Evolutionary conservation across 2,113 vertebrate genomes (phyloP), one percentile per base, ranked within the genome.

Genomic region (Trachemys scripta): DNA sequence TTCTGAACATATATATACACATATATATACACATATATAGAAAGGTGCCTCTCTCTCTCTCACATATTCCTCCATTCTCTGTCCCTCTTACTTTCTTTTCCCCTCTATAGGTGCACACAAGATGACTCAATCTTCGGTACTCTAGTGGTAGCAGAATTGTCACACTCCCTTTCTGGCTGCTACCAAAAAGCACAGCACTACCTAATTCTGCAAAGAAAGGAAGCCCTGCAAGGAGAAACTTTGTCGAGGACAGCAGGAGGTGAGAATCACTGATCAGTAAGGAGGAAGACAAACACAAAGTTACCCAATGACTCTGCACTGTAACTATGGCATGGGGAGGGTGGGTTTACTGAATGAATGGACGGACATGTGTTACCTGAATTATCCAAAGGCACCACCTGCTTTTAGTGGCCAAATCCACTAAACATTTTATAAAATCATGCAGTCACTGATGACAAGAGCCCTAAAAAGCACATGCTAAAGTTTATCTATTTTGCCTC

Each of bases 231-330:
- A 59, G 65, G 25, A 51, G 78, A 72, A 6, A 59, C 8, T 11
- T 0, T 45, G 0, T 1, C n/a, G 3, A 69, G 5, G 57, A 96
- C 29, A 0, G 35, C 31, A 65, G 59, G 10, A 2, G 50, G 57
- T 56, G 87, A 87, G 29, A n/a, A 42, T 38, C 31, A 53, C 22
- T 62, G 35, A 69, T 17, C 2, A 90, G 10, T 53, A 80, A n/a
- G 22, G 11, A 24, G 31, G 50, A 81, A 53, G 8, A 35, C 25
- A 86, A 69, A 22, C 29, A 14, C 65, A 94, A 94, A 47, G 17
- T 69, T 69, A 69, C 62, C n/a, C 31, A 69, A n/a, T 69, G 14
- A 2, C 35, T 69, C 31, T 69, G 62, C 8, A 1, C 16, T 69
- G 62, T 69, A 31, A 35, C 62, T n/a, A n/a, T 2, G 4, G 31